These are phyloP conservation scores for Danaus chrysippus DNA, from an alignment of 2,888 invertebrate species.

Conservation along the genomic window DNA sequence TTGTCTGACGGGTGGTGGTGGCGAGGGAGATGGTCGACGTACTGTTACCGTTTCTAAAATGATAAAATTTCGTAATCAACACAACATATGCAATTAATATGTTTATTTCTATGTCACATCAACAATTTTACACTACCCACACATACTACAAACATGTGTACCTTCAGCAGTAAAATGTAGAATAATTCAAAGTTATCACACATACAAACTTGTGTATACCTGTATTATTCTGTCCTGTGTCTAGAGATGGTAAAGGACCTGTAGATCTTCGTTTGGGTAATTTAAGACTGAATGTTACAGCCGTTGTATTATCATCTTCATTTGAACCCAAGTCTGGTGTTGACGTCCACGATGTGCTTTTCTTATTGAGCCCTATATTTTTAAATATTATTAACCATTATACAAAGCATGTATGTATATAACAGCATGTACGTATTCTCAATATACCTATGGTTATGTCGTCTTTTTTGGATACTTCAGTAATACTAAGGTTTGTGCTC, in stretches of 20 bases:
- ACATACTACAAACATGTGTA: slow-evolving; percentile 7
- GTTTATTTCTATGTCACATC: too few species aligned
- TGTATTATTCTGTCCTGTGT: slow-evolving; percentile 63
- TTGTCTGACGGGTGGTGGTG: slow-evolving; percentile 50
- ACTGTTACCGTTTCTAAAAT: slow-evolving; percentile 64
- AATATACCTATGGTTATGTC: slow-evolving; percentile 63
- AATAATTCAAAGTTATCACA: too few species aligned
- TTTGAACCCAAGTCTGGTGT: slow-evolving; percentile 87
- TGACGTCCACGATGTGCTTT: slow-evolving; percentile 86
- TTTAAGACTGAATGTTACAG: slow-evolving; percentile 84
- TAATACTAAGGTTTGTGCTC: slow-evolving; percentile 82
- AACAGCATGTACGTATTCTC: not conserved
- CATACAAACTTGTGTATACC: too few species aligned
- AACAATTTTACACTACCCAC: not conserved
- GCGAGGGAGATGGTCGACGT: slow-evolving; percentile 74
- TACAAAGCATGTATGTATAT: not conserved
- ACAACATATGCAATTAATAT: too few species aligned
- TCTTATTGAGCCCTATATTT: slow-evolving; percentile 60
- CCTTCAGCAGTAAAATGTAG: too few species aligned
- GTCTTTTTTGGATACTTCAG: slow-evolving; percentile 68
- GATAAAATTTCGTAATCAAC: slow-evolving; percentile 15
- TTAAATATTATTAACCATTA: not conserved
- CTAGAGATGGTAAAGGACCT: slow-evolving; percentile 76
- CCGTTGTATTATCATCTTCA: slow-evolving; percentile 78
- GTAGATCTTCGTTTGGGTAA: slow-evolving; percentile 83